These are phyloP conservation scores for Lycophotia porphyrea DNA, from an alignment of 2,888 invertebrate genomes.

Conservation along the genomic window DNA sequence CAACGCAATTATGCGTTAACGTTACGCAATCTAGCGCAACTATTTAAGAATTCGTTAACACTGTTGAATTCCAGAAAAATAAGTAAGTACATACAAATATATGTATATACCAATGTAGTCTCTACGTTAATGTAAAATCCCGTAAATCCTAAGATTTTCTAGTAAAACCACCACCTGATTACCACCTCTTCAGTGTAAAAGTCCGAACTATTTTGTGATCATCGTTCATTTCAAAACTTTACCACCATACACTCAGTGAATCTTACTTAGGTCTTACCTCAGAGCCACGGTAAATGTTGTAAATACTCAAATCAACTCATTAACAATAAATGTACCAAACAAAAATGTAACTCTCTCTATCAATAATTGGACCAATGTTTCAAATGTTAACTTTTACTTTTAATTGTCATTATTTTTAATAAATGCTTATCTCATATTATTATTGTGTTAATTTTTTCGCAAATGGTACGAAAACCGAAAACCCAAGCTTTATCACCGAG, in stretches of 20 bases:
- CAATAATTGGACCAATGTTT: too few species aligned
- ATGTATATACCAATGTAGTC: background rate
- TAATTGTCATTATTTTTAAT: too few species aligned
- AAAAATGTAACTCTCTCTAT: too few species aligned
- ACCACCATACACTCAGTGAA: background rate
- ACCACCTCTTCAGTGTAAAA: background rate
- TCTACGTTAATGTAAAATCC: background rate
- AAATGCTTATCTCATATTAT: too few species aligned
- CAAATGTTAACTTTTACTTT: too few species aligned
- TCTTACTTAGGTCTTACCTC: background rate
- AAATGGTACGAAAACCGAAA: too few species aligned
- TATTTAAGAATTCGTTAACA: background rate
- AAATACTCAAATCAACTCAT: too few species aligned
- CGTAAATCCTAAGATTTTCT: background rate
- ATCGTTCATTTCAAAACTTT: background rate
- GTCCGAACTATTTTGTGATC: background rate
- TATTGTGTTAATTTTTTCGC: too few species aligned
- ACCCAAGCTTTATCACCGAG: too few species aligned
- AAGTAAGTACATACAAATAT: background rate
- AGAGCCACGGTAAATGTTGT: background rate
- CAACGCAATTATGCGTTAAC: constrained; percentile 15
- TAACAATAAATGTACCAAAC: too few species aligned
- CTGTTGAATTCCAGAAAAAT: background rate
- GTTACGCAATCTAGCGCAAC: background rate
- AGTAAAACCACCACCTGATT: background rate